Evolutionary conservation across 2,888 invertebrate genomes (phyloP), one percentile per base, ranked within the genome.

Genomic region (Iselma pallidipennis): DNA sequence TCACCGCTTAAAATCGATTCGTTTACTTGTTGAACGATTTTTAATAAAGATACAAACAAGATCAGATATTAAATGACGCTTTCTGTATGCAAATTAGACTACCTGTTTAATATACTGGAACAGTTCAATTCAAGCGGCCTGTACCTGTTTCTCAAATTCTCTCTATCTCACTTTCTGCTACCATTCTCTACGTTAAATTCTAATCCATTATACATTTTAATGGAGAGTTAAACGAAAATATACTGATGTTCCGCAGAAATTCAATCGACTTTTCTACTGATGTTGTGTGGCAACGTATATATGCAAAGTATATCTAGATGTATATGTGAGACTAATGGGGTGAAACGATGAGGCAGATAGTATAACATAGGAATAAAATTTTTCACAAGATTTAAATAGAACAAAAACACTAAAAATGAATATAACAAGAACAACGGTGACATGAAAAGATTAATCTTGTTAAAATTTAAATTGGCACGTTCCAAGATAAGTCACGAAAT

Each of bases 61-160:
- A 48, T 61, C 57, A 48, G 57, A 60, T 64, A 64, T 63, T 66
- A 67, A 67, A 66, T 64, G 61, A 59, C 60, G 67, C 70, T 65
- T 66, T 70, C 67, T 70, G 64, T 66, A 70, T 70, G 68, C 66
- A 68, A 70, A 70, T 68, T 64, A 29, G 21, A 37, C 49, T 59
- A 59, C 52, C 63, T 37, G 62, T 58, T 68, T 67, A 70, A 67
- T 66, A 64, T 58, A 56, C 53, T 56, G 66, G 58, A 67, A 62
- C 66, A 51, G 63, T 65, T 67, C 65, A 53, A 61, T 63, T 63
- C 65, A 29, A 66, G 60, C 37, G 49, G 60, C 62, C 51, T 57
- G 63, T 55, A 63, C 1, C 21, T 45, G 16, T 45, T 45, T 45
- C 21, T 2, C 9, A 45, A 21, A 45, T 45, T 19, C 16, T 7